Evolutionary conservation across 2,888 invertebrate genomes (phyloP), one percentile per base, ranked within the genome.

Genomic region (Drosophila lacicola): DNA sequence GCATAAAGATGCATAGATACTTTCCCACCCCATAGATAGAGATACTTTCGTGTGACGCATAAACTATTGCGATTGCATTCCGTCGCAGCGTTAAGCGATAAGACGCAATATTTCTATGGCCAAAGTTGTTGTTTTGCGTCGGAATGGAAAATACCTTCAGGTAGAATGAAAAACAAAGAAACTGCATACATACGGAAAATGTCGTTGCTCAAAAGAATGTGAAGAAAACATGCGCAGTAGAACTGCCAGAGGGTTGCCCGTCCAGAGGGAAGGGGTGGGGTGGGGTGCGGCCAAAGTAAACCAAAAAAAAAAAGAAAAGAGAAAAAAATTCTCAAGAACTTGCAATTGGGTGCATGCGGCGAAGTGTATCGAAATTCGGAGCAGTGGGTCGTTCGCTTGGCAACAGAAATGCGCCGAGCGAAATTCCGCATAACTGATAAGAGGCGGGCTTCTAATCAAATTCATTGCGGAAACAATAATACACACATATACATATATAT

Each of bases 91-190:
- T 19, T 29, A 17, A 17, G 62, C 55, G 57, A 82, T 79, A 82
- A 75, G 80, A 55, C 81, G 82, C 74, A 81, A 65, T 78, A 64
- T 74, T 60, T 57, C 47, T 50, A 46, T 50, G 37, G 36, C 14
- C 29, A 50, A 63, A 70, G 69, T 75, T 82, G 60, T 70, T 29
- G 29, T 29, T 29, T 29, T 29, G 29, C 29, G 29, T 29, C 29
- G 29, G 8, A 63, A 69, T 80, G 36, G 70, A 64, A 82, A 82
- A 86, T 86, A 88, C 66, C 80, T 82, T 75, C 84, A 81, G 88
- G 88, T 81, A 73, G 58, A 36, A n/a, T 34, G 50, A 49, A 67
- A 70, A 74, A 84, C 76, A 82, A 79, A 70, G 80, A 70, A 65
- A 62, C 51, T 61, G 54, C 74, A 76, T 58, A 57, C 55, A 57